Conservation (phyloP, 2,113 vertebrate species). For the Synchiropus splendidus region DNA sequence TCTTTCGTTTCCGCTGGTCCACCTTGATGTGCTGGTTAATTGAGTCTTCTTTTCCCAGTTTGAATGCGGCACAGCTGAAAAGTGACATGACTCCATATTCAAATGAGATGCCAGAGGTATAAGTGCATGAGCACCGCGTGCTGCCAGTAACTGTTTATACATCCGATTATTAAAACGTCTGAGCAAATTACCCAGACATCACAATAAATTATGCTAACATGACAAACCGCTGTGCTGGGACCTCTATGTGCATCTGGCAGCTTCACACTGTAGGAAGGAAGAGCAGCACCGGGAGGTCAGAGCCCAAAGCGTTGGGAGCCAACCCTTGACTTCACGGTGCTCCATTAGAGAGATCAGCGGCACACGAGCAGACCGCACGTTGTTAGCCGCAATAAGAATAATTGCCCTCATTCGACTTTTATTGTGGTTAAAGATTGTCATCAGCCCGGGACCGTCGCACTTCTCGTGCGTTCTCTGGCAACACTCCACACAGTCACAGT, state of each 20-base stretch:
- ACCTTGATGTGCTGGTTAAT: constrained; percentile 61
- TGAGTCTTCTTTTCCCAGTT: constrained; percentile 46
- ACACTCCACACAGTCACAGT: constrained; percentile 10
- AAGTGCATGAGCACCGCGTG: constrained; percentile 45
- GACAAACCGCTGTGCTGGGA: constrained; percentile 34
- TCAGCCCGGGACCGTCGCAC: constrained; percentile 22
- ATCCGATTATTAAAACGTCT: constrained; percentile 54
- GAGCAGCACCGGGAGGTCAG: constrained; percentile 20
- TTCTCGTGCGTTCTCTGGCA: no score
- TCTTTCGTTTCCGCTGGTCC: constrained; percentile 47
- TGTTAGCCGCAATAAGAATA: constrained; percentile 32
- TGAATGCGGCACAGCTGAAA: constrained; percentile 55
- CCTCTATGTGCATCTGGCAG: constrained; percentile 5
- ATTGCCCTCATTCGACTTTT: constrained; percentile 31
- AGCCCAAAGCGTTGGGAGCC: constrained; percentile 12
- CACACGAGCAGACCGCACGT: constrained; percentile 18
- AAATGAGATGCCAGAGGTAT: constrained; percentile 51
- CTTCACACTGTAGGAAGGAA: constrained; percentile 3
- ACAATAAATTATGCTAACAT: constrained; percentile 59
- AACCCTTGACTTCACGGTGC: constrained; percentile 27
- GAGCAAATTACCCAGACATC: constrained; percentile 66
- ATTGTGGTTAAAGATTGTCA: constrained; percentile 30
- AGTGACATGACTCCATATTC: constrained; percentile 59
- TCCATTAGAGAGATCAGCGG: constrained; percentile 34
- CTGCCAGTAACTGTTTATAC: constrained; percentile 52